These are phyloP conservation scores for Campoplex capitator DNA, from an alignment of 2,888 invertebrate species.

Conservation along the genomic window DNA sequence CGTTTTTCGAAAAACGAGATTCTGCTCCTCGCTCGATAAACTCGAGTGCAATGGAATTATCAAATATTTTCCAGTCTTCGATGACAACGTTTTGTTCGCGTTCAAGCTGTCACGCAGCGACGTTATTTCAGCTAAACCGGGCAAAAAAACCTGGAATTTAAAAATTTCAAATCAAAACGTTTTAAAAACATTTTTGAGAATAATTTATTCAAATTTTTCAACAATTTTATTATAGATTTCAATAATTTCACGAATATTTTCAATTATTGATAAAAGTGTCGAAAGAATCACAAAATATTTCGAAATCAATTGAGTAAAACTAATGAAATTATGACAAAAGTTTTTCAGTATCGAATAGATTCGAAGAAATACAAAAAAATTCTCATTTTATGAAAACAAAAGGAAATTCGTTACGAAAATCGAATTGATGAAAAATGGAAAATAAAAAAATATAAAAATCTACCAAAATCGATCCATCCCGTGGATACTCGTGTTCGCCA, in stretches of 20 bases:
- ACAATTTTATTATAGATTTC: no score
- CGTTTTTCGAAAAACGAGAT: slow-evolving; percentile 90
- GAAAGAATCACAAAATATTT: no score
- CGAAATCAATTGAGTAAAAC: no score
- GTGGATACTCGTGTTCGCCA: slow-evolving; percentile 89
- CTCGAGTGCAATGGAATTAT: slow-evolving; percentile 95
- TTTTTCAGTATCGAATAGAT: no score
- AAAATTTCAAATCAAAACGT: slow-evolving; percentile 22
- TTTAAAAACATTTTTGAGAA: background rate
- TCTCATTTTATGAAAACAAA: no score
- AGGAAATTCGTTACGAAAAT: no score
- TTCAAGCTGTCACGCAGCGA: slow-evolving; percentile 89
- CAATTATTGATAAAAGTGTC: no score
- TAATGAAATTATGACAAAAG: no score
- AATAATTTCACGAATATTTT: no score
- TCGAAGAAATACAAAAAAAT: no score
- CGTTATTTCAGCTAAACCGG: slow-evolving; percentile 92
- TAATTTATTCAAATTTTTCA: background rate
- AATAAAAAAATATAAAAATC: slow-evolving; percentile 46
- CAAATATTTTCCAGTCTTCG: slow-evolving; percentile 88
- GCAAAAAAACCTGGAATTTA: slow-evolving; percentile 87
- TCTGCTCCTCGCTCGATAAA: slow-evolving; percentile 93
- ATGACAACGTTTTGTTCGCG: slow-evolving; percentile 88
- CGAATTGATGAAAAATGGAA: background rate
- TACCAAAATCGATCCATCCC: slow-evolving; percentile 90